These are phyloP conservation scores for Philonicus albiceps DNA, from an alignment of 2,888 invertebrate species.

Conservation along the genomic window DNA sequence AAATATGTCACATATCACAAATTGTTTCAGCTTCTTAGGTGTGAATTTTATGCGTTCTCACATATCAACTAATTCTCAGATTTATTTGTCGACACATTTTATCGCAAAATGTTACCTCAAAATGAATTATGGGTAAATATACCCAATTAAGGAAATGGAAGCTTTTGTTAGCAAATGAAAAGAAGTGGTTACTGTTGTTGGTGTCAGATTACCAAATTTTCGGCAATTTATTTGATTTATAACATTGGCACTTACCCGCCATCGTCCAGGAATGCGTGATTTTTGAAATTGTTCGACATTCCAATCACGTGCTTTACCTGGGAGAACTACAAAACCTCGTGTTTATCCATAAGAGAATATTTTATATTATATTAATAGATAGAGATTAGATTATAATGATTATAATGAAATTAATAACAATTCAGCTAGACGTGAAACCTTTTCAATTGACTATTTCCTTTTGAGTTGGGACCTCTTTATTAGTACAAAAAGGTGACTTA, in stretches of 20 bases:
- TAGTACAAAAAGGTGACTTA: too few relatives aligned
- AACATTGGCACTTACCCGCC: neutral
- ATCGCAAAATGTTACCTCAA: neutral
- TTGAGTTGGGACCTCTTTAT: too few relatives aligned
- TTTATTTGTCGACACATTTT: neutral
- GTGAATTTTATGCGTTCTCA: neutral
- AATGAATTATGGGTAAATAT: neutral
- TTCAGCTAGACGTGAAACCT: too few relatives aligned
- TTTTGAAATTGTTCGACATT: neutral
- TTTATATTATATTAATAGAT: too few relatives aligned
- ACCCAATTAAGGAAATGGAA: neutral
- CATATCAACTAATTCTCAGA: neutral
- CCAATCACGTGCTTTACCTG: neutral
- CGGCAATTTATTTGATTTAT: neutral
- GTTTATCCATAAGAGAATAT: neutral
- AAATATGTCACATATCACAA: neutral
- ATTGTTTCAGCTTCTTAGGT: neutral
- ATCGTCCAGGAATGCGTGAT: neutral
- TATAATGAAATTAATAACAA: too few relatives aligned
- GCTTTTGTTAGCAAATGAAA: neutral
- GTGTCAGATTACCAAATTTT: neutral
- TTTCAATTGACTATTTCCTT: too few relatives aligned
- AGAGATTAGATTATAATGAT: too few relatives aligned
- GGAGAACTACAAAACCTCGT: neutral
- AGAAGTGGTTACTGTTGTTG: neutral